Percentiles rank a stretch among this genome's conserved stretches.
These are phyloP conservation scores for Nudaria mundana DNA, from an alignment of 2,888 invertebrate genomes.

Conservation along the genomic window DNA sequence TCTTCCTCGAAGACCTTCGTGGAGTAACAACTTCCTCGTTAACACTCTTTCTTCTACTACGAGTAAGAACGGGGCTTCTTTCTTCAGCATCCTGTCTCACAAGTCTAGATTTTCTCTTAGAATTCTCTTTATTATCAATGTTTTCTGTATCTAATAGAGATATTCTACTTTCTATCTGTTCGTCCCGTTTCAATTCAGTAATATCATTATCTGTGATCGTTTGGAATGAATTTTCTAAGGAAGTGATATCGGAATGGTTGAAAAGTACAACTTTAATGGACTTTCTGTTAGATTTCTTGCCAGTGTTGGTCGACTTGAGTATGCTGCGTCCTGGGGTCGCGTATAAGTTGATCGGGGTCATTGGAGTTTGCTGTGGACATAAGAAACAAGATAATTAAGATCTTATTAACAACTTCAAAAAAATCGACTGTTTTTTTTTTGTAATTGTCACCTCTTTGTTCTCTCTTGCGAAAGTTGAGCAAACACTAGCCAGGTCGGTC, in stretches of 20 bases:
- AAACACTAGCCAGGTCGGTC: no score
- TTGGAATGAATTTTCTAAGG: constrained; percentile 15
- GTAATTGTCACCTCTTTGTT: no score
- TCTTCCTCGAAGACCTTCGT: constrained; percentile 34
- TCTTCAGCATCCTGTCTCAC: constrained; percentile 50
- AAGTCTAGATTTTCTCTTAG: constrained; percentile 37
- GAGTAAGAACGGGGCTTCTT: constrained; percentile 43
- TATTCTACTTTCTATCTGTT: constrained; percentile 26
- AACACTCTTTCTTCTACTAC: constrained; percentile 49
- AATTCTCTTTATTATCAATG: constrained; percentile 42
- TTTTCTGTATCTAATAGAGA: constrained; percentile 38
- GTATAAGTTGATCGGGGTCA: constrained; percentile 42
- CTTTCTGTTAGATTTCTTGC: constrained; percentile 44
- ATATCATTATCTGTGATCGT: constrained; percentile 11
- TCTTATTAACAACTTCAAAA: no score
- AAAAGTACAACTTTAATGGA: constrained; percentile 64
- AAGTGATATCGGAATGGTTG: constrained; percentile 38
- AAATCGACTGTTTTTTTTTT: no score
- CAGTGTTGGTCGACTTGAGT: constrained; percentile 47
- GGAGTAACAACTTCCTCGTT: constrained; percentile 18
- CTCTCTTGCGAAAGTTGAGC: no score
- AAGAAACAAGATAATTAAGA: not conserved
- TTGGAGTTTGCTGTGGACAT: constrained; percentile 39
- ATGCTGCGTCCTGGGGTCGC: constrained; percentile 69
- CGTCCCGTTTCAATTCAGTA: constrained; percentile 6